Conservation (phyloP, 2,113 vertebrate genomes). For the Anolis sagrei region DNA sequence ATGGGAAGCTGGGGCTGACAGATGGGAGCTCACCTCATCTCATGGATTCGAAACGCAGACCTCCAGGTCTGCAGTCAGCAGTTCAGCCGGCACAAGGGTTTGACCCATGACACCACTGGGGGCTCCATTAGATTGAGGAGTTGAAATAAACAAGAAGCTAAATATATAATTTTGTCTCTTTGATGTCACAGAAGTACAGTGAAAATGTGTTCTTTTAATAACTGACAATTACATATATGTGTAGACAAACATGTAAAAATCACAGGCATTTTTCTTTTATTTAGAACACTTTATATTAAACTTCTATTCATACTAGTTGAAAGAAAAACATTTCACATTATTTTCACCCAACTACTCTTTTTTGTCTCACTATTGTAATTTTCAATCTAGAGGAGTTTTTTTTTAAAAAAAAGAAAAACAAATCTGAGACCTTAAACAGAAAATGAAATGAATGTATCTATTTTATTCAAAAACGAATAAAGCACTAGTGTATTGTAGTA, state of each 20-base stretch:
- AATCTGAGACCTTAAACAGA: constrained; percentile 34
- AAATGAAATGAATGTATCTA: constrained; percentile 53
- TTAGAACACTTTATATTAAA: constrained; percentile 52
- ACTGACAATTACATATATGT: too few relatives aligned
- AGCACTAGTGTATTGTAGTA: constrained; percentile 13
- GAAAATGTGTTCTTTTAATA: background rate
- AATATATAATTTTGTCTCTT: background rate
- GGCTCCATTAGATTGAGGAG: too few relatives aligned
- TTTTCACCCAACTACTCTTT: constrained; percentile 36
- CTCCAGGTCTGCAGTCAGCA: too few relatives aligned
- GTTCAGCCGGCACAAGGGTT: too few relatives aligned
- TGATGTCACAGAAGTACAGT: background rate
- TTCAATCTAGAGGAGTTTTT: constrained; percentile 30
- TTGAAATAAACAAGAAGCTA: too few relatives aligned
- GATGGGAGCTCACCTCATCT: too few relatives aligned
- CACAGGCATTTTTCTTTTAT: constrained; percentile 64
- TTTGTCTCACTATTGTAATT: constrained; percentile 42
- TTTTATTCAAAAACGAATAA: constrained; percentile 49
- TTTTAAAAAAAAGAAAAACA: constrained; percentile 20
- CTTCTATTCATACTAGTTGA: background rate
- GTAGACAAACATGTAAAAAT: background rate
- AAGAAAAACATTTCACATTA: constrained; percentile 30
- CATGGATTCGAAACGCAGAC: too few relatives aligned
- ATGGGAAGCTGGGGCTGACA: too few relatives aligned
- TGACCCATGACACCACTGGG: too few relatives aligned